phyloP scores from a whole-genome alignment of 2,888 invertebrate genomes.

The Drosophila diplacantha region DNA sequence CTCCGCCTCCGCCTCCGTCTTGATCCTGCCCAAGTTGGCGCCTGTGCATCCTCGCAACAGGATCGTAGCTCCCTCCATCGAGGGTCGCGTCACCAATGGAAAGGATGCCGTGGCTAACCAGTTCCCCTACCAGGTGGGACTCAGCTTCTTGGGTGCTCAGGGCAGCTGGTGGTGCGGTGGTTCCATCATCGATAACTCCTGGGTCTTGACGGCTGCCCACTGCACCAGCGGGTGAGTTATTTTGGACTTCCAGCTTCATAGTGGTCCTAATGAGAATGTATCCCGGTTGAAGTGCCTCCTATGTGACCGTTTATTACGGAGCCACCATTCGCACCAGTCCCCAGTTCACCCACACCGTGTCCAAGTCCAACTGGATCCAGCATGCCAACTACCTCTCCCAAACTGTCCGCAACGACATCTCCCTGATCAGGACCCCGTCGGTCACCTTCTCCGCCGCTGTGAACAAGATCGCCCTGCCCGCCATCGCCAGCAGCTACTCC shows the following conservation, averaged over 20 bases:
- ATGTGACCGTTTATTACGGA: conserved; percentile 2
- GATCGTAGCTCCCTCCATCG: conserved; percentile 4
- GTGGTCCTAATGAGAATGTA: no score
- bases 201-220: conserved; percentile 29
- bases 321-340: conserved; percentile 6
- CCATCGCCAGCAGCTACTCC: conserved; percentile 39
- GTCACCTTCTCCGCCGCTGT: conserved; percentile 19
- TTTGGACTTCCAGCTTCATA: neutral
- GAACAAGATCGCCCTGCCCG: conserved; percentile 37
- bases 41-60: conserved; percentile 4
- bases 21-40: neutral
- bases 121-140: conserved; percentile 36
- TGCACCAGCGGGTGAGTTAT: conserved; percentile 11
- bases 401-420: conserved; percentile 61
- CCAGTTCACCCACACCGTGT: conserved; percentile 5
- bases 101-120: conserved; percentile 26
- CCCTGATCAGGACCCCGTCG: conserved; percentile 53
- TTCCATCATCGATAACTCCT: conserved; percentile 19
- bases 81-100: conserved; percentile 33
- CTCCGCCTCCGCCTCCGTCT: neutral
- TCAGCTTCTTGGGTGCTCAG: conserved; percentile 16
- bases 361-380: conserved; percentile 56
- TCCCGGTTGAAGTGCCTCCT: neutral
- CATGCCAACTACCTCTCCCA: conserved; percentile 68
- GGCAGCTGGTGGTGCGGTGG: conserved; percentile 38